These are phyloP conservation scores for Micropterix aruncella DNA, from an alignment of 2,888 invertebrate species.

Conservation along the genomic window DNA sequence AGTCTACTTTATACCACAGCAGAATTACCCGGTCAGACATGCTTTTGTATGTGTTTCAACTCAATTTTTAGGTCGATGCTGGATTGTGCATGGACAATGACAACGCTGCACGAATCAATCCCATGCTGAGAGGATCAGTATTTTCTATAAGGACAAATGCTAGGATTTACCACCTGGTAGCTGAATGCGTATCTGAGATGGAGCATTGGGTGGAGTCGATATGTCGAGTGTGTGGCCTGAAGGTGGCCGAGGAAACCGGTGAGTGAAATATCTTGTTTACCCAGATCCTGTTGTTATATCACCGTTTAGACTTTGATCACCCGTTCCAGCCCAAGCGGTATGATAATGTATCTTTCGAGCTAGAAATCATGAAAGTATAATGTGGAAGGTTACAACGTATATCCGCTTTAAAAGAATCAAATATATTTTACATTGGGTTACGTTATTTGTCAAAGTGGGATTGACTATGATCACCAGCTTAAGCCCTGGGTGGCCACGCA, in stretches of 20 bases:
- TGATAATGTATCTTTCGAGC: too few relatives aligned
- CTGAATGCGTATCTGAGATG: constrained; percentile 87
- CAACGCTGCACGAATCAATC: constrained; percentile 63
- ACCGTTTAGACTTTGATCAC: constrained; percentile 4
- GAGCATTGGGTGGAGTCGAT: constrained; percentile 90
- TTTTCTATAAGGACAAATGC: constrained; percentile 83
- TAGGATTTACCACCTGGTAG: constrained; percentile 83
- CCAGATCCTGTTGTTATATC: constrained; percentile 5
- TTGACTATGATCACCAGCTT: too few relatives aligned
- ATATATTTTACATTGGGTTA: too few relatives aligned
- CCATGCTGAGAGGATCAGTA: constrained; percentile 41
- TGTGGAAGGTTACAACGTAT: too few relatives aligned
- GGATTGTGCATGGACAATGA: constrained; percentile 72
- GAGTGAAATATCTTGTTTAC: constrained; percentile 7
- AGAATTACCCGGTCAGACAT: too few relatives aligned
- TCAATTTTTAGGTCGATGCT: constrained; percentile 54
- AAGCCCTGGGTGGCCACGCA: too few relatives aligned
- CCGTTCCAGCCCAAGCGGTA: constrained; percentile 12
- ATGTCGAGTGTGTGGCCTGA: constrained; percentile 81
- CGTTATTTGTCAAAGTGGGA: too few relatives aligned
- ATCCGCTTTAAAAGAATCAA: too few relatives aligned
- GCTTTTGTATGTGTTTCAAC: neutral
- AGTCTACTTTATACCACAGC: too few relatives aligned
- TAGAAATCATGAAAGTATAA: too few relatives aligned
- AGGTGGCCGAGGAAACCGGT: constrained; percentile 46